These are phyloP conservation scores for Amyelois transitella DNA, from an alignment of 1,140 invertebrate genomes.

Conservation along the genomic window DNA sequence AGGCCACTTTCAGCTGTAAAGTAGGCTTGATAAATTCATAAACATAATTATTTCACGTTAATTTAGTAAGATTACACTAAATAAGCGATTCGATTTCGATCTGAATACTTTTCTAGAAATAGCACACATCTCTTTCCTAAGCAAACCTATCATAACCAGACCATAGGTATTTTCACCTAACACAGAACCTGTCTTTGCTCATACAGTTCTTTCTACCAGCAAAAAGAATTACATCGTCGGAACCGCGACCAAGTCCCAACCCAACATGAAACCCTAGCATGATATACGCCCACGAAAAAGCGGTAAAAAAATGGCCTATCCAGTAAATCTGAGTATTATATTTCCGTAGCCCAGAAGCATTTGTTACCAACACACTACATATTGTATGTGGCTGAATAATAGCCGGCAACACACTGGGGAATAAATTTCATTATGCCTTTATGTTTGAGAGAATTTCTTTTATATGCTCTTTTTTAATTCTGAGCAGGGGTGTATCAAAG, in stretches of 20 bases:
- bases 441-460: constrained; percentile 54
- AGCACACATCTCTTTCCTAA: too few species aligned
- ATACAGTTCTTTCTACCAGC: neutral
- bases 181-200: too few species aligned
- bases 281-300: neutral
- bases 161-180: too few species aligned
- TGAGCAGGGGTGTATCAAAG: neutral
- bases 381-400: constrained; percentile 67
- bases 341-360: constrained; percentile 38
- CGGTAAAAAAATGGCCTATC: constrained; percentile 2
- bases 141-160: too few species aligned
- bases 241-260: too few species aligned
- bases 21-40: too few species aligned
- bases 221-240: too few species aligned
- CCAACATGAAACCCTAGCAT: neutral
- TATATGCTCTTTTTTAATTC: constrained; percentile 27
- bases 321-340: constrained; percentile 6
- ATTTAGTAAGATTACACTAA: too few species aligned
- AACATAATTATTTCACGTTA: too few species aligned
- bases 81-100: too few species aligned
- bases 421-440: constrained; percentile 69
- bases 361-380: constrained; percentile 61
- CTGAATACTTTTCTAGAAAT: too few species aligned
- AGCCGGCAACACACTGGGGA: constrained; percentile 62
- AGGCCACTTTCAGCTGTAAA: too few species aligned